Evolutionary conservation across 2,888 invertebrate species (phyloP), one percentile per base, ranked within the genome.

Genomic region (Thecophora atra): DNA sequence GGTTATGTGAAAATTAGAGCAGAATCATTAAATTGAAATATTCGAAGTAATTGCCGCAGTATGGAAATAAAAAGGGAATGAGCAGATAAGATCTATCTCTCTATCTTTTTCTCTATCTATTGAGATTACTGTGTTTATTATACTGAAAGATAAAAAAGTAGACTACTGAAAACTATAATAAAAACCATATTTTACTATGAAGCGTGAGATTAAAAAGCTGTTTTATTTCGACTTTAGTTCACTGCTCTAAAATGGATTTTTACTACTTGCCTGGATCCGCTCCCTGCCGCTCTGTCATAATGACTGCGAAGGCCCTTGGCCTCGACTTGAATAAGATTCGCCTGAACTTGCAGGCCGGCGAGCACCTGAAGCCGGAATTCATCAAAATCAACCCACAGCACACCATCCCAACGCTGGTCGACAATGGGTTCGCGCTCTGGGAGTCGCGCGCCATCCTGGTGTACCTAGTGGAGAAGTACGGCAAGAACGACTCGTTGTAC

Each of bases 401-500:
- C 84, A 91, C 91, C 54, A 89, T 96, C 72, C 96, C 96, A 6
- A 94, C 94, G 0, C 85, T 96, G 70, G 91, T 93, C 75, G 96
- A 96, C 86, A 91, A 93, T 80, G 95, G 93, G 0, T 92, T 95
- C 81, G 86, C 90, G 6, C 85, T 96, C 72, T 93, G 92, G 90
- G 96, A 96, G 87, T 95, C 95, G 68, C 92, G 94, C 52, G 92
- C 94, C 76, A 95, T 96, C 83, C 89, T 92, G 85, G 88, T 90
- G 0, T 96, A 96, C 86, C 88, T 96, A 81, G 92, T 89, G 37
- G 92, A 91, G 86, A 92, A 93, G 82, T 95, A 95, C 83, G 94
- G 91, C 72, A 93, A 93, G 84, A 90, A 92, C 79, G 93, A 92
- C 81, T 56, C 56, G 87, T 87, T 95, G 47, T 90, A 89, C 79